Evolutionary conservation across 2,797 vertebrate species (phyloP).

Genomic region (Threskiornis aethiopicus): DNA sequence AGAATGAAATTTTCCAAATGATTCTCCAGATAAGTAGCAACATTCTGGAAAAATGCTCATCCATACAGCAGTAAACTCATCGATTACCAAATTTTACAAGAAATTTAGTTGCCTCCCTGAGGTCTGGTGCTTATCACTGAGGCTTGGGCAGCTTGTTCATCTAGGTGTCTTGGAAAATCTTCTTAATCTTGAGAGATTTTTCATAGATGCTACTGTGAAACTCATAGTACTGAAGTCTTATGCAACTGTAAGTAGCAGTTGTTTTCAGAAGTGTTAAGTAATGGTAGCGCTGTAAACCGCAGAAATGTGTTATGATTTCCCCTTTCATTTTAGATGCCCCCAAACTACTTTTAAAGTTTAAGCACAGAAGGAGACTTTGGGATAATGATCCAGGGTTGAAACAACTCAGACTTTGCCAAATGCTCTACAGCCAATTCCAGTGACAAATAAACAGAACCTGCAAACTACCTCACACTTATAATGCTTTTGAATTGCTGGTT

Average conservation of each 20-base stretch:
- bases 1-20: background rate
- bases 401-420: slow-evolving; percentile 32
- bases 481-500: slow-evolving; percentile 59
- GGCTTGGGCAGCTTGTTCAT: background rate
- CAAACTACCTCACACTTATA: slow-evolving; percentile 44
- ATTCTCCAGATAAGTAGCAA: background rate
- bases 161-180: background rate
- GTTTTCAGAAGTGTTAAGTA: background rate
- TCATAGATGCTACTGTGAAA: background rate
- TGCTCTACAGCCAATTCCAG: slow-evolving; percentile 11
- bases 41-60: rapidly evolving
- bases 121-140: background rate
- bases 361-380: background rate
- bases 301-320: background rate
- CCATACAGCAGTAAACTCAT: background rate
- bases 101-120: background rate
- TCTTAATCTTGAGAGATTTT: background rate
- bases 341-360: slow-evolving; percentile 33
- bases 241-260: background rate
- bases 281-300: background rate
- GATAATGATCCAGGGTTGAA: slow-evolving; percentile 18
- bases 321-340: background rate
- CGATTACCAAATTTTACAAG: background rate
- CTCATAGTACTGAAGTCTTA: background rate
- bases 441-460: slow-evolving; percentile 63